Conservation (phyloP, 2,888 invertebrate genomes). For the Arctia plantaginis region DNA sequence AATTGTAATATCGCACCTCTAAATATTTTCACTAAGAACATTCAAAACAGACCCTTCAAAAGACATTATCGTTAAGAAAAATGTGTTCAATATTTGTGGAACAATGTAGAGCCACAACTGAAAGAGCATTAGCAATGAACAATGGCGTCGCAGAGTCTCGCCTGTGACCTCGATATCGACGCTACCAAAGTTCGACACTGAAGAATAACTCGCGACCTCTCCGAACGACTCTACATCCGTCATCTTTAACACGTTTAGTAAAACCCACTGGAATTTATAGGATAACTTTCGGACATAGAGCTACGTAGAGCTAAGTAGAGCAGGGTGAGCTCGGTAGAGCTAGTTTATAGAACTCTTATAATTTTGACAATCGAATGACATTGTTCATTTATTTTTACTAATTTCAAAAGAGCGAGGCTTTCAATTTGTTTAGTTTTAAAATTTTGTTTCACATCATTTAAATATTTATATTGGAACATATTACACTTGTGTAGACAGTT, state of each 20-base stretch:
- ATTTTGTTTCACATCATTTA: neutral
- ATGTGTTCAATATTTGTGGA: neutral
- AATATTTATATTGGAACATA: neutral
- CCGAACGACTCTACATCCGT: constrained; percentile 28
- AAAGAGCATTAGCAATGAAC: constrained; percentile 18
- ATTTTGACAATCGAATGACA: neutral
- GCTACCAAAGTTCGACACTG: constrained; percentile 30
- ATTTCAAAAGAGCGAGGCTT: neutral
- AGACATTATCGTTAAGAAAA: constrained; percentile 4
- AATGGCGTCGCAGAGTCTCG: constrained; percentile 20
- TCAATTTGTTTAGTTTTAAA: neutral
- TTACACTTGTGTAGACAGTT: neutral
- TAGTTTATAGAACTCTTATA: neutral
- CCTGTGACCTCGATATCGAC: constrained; percentile 28
- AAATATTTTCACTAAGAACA: neutral
- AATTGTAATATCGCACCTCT: neutral
- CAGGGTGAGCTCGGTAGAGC: neutral
- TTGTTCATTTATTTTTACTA: neutral
- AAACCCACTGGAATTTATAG: constrained; percentile 15
- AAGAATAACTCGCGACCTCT: constrained; percentile 27
- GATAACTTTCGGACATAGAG: constrained; percentile 10
- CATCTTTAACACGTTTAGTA: constrained; percentile 25
- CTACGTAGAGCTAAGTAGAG: neutral
- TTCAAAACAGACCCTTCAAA: constrained; percentile 1
- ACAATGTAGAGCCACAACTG: constrained; percentile 13